phyloP scores from a whole-genome alignment of 2,888 invertebrate genomes.

The Drosophila anomalipes region DNA sequence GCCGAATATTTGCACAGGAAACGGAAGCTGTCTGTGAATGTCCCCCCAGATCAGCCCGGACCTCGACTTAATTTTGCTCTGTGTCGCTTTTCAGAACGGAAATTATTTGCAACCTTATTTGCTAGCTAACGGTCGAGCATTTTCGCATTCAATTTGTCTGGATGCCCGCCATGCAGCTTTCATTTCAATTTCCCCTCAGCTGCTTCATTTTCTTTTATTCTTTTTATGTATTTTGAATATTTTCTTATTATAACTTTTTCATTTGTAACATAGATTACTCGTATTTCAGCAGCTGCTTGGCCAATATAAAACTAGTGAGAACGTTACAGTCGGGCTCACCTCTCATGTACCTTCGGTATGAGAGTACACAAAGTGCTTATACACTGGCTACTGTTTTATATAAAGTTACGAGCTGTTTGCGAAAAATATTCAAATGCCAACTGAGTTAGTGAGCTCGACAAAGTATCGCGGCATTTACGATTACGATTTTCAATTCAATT shows the following conservation, averaged over 20 bases:
- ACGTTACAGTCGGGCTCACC: background rate
- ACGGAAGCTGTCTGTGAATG: slow-evolving; percentile 47
- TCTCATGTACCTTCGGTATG: background rate
- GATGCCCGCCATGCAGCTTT: slow-evolving; percentile 12
- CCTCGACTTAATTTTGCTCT: slow-evolving; percentile 10
- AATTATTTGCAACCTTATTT: slow-evolving; percentile 69
- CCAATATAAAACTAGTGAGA: slow-evolving; percentile 27
- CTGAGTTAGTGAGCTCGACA: too few species aligned
- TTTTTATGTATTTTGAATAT: slow-evolving; percentile 25
- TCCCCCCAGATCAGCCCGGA: slow-evolving; percentile 2
- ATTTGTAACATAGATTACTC: slow-evolving; percentile 41
- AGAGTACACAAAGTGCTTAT: slow-evolving; percentile 3
- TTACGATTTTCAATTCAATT: too few species aligned
- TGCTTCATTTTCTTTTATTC: background rate
- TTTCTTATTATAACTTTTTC: slow-evolving; percentile 17
- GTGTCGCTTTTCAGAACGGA: slow-evolving; percentile 54
- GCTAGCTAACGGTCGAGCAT: slow-evolving; percentile 51
- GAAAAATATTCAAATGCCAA: too few species aligned
- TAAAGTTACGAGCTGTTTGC: too few species aligned
- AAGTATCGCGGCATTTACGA: too few species aligned
- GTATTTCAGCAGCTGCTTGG: slow-evolving; percentile 36
- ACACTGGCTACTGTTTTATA: background rate
- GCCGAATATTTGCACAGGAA: slow-evolving; percentile 69
- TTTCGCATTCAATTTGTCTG: slow-evolving; percentile 47
- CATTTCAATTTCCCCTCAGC: slow-evolving; percentile 25